Evolutionary conservation across 1,140 invertebrate genomes (phyloP), one percentile per base, ranked within the genome.

Genomic region (Aradophagus sp.): DNA sequence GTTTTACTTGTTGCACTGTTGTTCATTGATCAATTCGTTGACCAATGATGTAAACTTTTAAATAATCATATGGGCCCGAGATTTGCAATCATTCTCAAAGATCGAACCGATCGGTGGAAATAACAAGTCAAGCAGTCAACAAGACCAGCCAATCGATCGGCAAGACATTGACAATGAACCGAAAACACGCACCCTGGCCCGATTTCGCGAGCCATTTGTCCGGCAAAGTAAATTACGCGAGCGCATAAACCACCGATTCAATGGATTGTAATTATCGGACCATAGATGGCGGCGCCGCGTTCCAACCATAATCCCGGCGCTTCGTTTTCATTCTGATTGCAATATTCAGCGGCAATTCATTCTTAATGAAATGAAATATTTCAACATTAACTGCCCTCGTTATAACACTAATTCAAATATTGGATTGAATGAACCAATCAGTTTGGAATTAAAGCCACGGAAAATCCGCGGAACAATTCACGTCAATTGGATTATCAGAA

Each of bases 311-410:
- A 47, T 70, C 63, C 67, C 56, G 58, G 58, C 44, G 53, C 59
- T 71, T 71, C 53, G 48, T 59, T 65, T 65, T 65, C 53, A 65
- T 65, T 53, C 39, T 65, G 53, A 71, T 71, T 70, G 67, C 59
- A 70, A 70, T 70, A 58, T 63, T 59, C 67, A 63, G 45, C 59
- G 52, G 53, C 59, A 63, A 70, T 70, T 62, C 58, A 70, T 70
- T 62, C 58, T 70, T 62, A 70, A 68, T 69, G 55, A 48, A 69
- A 61, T 69, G 56, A 61, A 69, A 69, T 69, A 69, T 69, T 69
- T 69, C 48, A 69, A 42, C 55, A 55, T 61, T 69, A 61, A 69
- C 65, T 36, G 59, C 58, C 67, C 59, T 63, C 58, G 56, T 70
- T 70, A 70, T 59, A 61, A 65, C 55, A 61, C 55, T 65, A 65